Evolutionary conservation across 2,113 vertebrate genomes (phyloP).

Genomic region (Chionomys nivalis): DNA sequence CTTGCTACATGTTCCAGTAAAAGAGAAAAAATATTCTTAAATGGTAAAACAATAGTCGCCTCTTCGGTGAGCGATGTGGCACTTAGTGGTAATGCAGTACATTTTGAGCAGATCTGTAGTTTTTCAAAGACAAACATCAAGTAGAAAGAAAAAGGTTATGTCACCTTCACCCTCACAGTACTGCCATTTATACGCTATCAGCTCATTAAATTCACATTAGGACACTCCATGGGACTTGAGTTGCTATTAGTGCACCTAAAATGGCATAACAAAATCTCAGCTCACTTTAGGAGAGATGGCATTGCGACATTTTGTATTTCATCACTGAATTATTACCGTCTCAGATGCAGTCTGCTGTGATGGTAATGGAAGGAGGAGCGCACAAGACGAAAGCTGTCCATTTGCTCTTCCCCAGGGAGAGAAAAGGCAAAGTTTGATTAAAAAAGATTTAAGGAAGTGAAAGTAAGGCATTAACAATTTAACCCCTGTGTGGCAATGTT

Average conservation of each 20-base stretch:
- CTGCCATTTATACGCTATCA: conserved; percentile 95
- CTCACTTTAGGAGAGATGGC: conserved; percentile 93
- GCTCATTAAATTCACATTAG: conserved; percentile 99
- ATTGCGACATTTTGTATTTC: conserved; percentile 94
- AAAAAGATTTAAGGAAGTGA: conserved; percentile 87
- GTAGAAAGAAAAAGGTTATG: conserved; percentile 92
- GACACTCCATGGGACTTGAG: conserved; percentile 93
- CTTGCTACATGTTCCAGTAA: conserved; percentile 69
- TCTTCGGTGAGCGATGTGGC: conserved; percentile 82
- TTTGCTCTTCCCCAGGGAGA: conserved; percentile 93
- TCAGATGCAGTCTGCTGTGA: conserved; percentile 91
- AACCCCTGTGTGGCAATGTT: conserved; percentile 82
- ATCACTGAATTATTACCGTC: conserved; percentile 95
- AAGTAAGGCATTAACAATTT: conserved; percentile 93
- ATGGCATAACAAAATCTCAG: conserved; percentile 94
- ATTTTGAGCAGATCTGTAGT: conserved; percentile 87
- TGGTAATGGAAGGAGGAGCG: conserved; percentile 93
- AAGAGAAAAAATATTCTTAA: conserved; percentile 77
- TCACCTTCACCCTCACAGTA: conserved; percentile 96
- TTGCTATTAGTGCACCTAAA: conserved; percentile 96
- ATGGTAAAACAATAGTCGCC: conserved; percentile 83
- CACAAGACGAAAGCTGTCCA: conserved; percentile 91
- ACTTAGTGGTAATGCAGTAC: conserved; percentile 81
- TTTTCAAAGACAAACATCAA: conserved; percentile 91
- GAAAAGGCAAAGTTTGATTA: conserved; percentile 92